Base-by-base conservation (phyloP, 1,140 invertebrate genomes). In the Parapsyche elsis region DNA sequence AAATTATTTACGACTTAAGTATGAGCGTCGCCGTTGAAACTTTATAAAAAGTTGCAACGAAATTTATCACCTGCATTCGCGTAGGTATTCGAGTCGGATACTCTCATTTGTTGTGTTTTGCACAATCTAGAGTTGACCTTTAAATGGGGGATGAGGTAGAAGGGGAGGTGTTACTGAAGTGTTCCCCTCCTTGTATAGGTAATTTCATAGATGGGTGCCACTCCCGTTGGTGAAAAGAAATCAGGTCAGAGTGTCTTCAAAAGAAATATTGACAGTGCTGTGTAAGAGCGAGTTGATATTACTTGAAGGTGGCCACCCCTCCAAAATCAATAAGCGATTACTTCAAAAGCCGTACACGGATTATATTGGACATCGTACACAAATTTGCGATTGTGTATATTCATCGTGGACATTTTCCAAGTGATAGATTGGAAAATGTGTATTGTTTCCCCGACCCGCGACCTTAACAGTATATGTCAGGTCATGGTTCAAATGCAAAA, bases 231-330 rank as follows among this genome's bases (percentile, higher is more conserved):
- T 14, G 49, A 53, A 53, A 53, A 12, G 24, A n/a, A 67, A 67
- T 67, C 64, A 24, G 64, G 64, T 67, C 64, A 67, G 23, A 67
- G 64, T 67, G 64, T 67, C 64, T 67, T 67, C 23, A 24, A 26
- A 67, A 67, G 64, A 67, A 67, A 67, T 67, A 67, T 67, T 67
- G 64, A 67, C 64, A 67, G 24, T 12, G 24, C 0, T 38, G 16
- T 53, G 49, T 53, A 53, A 5, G 49, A 53, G 49, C 16, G 49
- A 53, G 30, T 38, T 38, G 30, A 38, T 38, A 53, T 53, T 53
- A 53, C 12, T 2, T 53, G 12, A 5, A 53, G 49, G 49, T 61
- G 5, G 53, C 14, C n/a, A 16, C 21, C 21, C 59, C 16, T 16
- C n/a, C 5, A 53, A 24, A 67, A 67, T 67, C 64, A 67, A 67